Conservation (phyloP, 2,888 invertebrate species). For the Thelaira solivaga region DNA sequence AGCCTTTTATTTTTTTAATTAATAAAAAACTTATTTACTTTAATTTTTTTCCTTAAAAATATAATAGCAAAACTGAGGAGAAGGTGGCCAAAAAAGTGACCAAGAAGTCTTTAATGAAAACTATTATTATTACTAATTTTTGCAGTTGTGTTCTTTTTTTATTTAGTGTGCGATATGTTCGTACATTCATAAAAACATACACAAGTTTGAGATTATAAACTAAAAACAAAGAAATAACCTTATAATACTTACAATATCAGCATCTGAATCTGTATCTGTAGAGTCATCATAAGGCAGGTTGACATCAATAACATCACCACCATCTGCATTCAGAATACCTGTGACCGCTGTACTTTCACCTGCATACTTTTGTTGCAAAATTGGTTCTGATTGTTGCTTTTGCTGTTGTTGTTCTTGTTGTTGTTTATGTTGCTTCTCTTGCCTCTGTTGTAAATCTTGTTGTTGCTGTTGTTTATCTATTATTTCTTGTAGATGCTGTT, state of each 20-base stretch:
- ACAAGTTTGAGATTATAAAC: background rate
- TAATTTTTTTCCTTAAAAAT: too few species aligned
- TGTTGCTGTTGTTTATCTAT: conserved; percentile 62
- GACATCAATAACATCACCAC: conserved; percentile 64
- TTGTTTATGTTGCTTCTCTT: conserved; percentile 1
- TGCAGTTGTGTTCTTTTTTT: too few species aligned
- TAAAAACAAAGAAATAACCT: conserved; percentile 40
- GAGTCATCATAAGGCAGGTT: conserved; percentile 67
- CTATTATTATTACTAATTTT: too few species aligned
- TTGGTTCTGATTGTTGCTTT: background rate
- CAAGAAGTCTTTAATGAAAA: too few species aligned
- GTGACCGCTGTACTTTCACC: conserved; percentile 7
- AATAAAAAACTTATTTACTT: too few species aligned
- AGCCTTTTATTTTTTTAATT: too few species aligned
- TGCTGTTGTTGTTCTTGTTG: background rate
- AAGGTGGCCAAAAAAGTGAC: too few species aligned
- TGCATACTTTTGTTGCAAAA: conserved; percentile 2
- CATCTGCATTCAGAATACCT: conserved; percentile 42
- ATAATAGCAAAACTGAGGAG: too few species aligned
- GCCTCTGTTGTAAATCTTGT: too few species aligned
- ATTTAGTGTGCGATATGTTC: too few species aligned
- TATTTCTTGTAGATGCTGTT: conserved; percentile 66
- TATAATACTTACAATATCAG: conserved; percentile 71
- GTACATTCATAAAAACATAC: background rate
- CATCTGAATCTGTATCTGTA: conserved; percentile 66